phyloP scores from a whole-genome alignment of 1,140 invertebrate species.

The Euura lappo region DNA sequence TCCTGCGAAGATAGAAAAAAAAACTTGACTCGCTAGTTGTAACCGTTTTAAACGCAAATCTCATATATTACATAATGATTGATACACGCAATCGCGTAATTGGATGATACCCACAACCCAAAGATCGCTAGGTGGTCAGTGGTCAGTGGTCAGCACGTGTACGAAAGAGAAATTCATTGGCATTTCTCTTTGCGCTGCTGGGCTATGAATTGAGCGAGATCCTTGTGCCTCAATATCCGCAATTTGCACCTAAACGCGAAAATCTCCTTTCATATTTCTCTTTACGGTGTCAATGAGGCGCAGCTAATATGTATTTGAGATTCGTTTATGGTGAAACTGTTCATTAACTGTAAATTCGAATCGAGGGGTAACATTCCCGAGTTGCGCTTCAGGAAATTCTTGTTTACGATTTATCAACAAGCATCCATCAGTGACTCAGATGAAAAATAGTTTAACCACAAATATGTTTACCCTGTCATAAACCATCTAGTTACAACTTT shows the following conservation, averaged over 20 bases:
- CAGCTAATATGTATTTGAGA: no score
- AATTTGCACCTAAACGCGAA: background rate
- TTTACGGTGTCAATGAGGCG: no score
- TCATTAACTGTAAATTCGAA: no score
- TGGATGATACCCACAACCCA: background rate
- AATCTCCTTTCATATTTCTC: background rate
- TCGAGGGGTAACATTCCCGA: no score
- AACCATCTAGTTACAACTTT: no score
- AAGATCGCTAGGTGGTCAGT: no score
- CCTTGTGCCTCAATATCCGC: background rate
- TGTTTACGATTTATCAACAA: no score
- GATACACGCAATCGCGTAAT: background rate
- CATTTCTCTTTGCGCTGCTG: background rate
- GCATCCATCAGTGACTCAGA: no score
- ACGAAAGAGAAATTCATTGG: background rate
- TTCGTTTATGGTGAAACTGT: no score
- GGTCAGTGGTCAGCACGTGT: background rate
- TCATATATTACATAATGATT: background rate
- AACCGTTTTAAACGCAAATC: background rate
- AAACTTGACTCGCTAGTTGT: background rate
- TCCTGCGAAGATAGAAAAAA: background rate
- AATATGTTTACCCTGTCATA: no score
- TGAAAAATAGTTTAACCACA: no score
- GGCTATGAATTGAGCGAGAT: conserved; percentile 3
- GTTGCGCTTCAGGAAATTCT: no score